Conservation (phyloP, 1,140 invertebrate genomes). For the Asobara japonica region DNA sequence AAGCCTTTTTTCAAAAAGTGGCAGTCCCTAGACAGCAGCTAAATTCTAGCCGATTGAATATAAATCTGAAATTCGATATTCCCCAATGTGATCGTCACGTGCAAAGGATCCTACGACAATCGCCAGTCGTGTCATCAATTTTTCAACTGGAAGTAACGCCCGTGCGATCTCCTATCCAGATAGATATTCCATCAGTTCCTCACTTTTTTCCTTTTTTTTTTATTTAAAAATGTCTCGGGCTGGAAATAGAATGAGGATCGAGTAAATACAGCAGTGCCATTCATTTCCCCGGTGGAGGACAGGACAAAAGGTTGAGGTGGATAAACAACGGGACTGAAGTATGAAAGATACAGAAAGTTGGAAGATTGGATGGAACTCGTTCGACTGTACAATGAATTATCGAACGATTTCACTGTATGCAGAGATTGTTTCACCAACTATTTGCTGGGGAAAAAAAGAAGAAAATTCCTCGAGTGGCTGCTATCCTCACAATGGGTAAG, state of each 20-base stretch:
- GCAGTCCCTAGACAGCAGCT: background rate
- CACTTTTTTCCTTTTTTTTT: background rate
- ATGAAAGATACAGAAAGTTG: background rate
- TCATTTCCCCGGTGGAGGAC: background rate
- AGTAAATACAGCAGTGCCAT: background rate
- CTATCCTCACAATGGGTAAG: too few relatives aligned
- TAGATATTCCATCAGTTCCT: background rate
- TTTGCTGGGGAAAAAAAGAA: background rate
- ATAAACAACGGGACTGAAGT: slow-evolving; percentile 1
- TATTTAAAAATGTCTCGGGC: background rate
- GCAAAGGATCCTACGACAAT: background rate
- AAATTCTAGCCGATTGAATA: background rate
- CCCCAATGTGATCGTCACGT: background rate
- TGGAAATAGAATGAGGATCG: background rate
- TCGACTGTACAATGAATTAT: background rate
- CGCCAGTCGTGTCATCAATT: slow-evolving; percentile 18
- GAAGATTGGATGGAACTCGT: slow-evolving; percentile 5
- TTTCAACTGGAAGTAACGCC: slow-evolving; percentile 12
- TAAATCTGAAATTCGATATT: slow-evolving; percentile 32
- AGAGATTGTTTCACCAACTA: background rate
- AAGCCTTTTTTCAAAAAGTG: background rate
- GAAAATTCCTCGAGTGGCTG: background rate
- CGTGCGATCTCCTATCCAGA: background rate
- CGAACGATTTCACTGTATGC: background rate
- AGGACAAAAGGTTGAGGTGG: background rate